These are phyloP conservation scores for Zootermopsis nevadensis DNA, from an alignment of 2,888 invertebrate species.

Conservation along the genomic window DNA sequence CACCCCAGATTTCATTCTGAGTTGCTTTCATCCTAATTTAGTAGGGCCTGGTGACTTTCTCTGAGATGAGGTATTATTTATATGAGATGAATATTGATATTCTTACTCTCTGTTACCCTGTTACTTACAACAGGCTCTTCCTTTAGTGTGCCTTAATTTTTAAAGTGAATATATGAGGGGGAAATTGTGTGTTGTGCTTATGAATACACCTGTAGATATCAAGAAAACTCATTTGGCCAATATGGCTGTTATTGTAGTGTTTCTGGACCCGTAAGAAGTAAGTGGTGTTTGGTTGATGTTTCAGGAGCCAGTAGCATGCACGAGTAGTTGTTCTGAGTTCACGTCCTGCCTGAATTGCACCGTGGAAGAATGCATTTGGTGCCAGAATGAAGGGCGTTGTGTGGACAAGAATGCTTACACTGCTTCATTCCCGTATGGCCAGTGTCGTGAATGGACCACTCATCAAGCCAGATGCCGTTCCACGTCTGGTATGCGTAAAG, in stretches of 20 bases:
- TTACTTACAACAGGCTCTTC: too few species aligned
- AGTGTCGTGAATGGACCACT: constrained; percentile 97
- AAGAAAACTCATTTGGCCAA: too few species aligned
- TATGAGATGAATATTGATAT: too few species aligned
- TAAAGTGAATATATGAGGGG: too few species aligned
- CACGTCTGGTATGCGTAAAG: not conserved
- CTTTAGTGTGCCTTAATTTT: too few species aligned
- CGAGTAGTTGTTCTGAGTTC: constrained; percentile 82
- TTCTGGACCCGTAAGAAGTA: not conserved
- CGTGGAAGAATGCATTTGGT: constrained; percentile 96
- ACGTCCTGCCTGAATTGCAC: constrained; percentile 92
- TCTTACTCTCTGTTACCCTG: too few species aligned
- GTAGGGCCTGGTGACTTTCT: too few species aligned
- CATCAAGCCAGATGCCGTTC: constrained; percentile 65
- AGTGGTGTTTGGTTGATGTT: not conserved
- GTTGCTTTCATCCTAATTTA: too few species aligned
- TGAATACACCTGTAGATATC: too few species aligned
- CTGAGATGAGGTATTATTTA: too few species aligned
- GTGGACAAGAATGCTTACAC: constrained; percentile 98
- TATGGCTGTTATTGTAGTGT: not conserved
- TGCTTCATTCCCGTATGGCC: constrained; percentile 96
- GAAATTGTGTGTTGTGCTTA: too few species aligned
- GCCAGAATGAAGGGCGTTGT: constrained; percentile 90
- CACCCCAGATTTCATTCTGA: too few species aligned
- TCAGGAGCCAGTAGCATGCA: constrained; percentile 67